A percentile compares a stretch with the other conserved stretches of the same genome.
Evolutionary conservation across 2,888 invertebrate species (phyloP).

Genomic region (Netelia melanura): DNA sequence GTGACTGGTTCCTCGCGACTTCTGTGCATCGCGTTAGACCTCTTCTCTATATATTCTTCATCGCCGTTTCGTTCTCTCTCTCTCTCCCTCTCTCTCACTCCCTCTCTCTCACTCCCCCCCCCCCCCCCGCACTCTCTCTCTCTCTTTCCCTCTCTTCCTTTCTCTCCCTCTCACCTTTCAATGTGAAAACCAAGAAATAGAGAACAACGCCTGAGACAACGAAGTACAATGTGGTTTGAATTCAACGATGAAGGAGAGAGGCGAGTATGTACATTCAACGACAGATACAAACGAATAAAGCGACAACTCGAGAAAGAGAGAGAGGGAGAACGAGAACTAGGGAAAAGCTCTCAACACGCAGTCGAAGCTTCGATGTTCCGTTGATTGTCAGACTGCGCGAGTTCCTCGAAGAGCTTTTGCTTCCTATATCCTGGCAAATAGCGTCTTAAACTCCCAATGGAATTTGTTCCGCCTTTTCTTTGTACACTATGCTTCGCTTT

Average conservation of each 20-base stretch:
- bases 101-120: too few species aligned
- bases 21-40: conserved; percentile 38
- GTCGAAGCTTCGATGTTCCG: conserved; percentile 2
- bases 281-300: conserved; percentile 22
- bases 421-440: neutral
- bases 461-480: neutral
- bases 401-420: conserved; percentile 4
- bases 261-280: neutral
- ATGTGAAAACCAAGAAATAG: conserved; percentile 15
- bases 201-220: conserved; percentile 5
- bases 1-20: conserved; percentile 67
- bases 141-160: neutral
- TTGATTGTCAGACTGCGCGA: conserved; percentile 11
- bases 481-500: neutral
- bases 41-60: conserved; percentile 2
- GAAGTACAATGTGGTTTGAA: conserved; percentile 19
- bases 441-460: neutral
- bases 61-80: neutral
- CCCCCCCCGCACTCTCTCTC: too few species aligned
- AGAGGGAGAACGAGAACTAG: too few species aligned
- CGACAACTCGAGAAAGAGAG: too few species aligned
- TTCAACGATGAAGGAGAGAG: conserved; percentile 27
- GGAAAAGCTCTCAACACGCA: conserved; percentile 9
- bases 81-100: neutral
- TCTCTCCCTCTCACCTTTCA: neutral